Evolutionary conservation across 2,113 vertebrate genomes (phyloP).

Genomic region (Pseudorasbora parva): DNA sequence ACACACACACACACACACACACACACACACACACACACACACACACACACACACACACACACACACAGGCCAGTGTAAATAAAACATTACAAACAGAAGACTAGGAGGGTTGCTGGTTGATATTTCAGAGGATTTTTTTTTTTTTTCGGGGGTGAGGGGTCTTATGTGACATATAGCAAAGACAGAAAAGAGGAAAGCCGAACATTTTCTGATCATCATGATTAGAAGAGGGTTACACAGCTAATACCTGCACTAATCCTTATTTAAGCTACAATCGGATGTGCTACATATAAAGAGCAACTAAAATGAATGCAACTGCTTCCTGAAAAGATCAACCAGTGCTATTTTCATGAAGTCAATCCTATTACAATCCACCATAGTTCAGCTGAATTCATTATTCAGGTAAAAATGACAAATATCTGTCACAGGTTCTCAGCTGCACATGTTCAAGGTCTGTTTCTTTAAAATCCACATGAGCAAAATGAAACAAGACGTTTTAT

Average conservation of each 20-base stretch:
- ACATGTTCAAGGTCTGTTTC: background rate
- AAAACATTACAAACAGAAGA: conserved; percentile 6
- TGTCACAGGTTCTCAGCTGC: background rate
- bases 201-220: conserved; percentile 2
- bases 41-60: background rate
- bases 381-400: background rate
- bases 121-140: background rate
- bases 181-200: background rate
- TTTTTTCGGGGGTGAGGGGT: background rate
- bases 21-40: background rate
- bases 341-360: conserved; percentile 21
- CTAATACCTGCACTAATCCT: conserved; percentile 40
- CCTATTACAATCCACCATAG: conserved; percentile 2
- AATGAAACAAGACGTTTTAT: background rate
- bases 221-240: conserved; percentile 37
- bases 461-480: background rate
- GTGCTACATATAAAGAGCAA: conserved; percentile 13
- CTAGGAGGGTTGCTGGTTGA: background rate
- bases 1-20: background rate
- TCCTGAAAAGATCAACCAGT: conserved; percentile 24
- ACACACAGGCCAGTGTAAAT: conserved; percentile 8
- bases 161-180: background rate
- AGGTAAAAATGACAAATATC: background rate
- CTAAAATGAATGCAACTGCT: background rate
- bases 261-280: conserved; percentile 34